These are phyloP conservation scores for Xerus inauris DNA, from an alignment of 2,113 vertebrate species.

Conservation along the genomic window DNA sequence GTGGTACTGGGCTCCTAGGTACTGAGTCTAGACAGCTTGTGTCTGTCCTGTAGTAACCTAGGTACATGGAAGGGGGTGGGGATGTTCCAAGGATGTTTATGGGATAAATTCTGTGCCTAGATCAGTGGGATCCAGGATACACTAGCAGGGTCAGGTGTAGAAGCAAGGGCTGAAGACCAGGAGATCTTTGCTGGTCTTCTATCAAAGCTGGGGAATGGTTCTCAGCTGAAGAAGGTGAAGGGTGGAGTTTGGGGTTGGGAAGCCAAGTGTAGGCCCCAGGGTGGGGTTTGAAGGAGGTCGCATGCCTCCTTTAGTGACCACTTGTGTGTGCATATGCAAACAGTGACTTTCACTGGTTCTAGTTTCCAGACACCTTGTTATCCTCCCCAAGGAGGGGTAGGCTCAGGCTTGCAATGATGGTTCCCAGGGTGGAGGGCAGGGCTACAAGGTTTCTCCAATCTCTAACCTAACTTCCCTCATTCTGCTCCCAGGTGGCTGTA, in stretches of 20 bases:
- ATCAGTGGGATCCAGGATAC: background rate
- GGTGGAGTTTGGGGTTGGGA: background rate
- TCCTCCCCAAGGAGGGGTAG: background rate
- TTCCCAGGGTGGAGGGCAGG: background rate
- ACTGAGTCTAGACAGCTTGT: background rate
- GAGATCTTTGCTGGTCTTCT: background rate
- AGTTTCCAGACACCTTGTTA: background rate
- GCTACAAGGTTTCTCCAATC: background rate
- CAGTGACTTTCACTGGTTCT: background rate
- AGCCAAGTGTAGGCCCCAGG: background rate
- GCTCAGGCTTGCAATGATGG: background rate
- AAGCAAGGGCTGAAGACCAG: background rate
- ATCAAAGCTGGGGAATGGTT: background rate
- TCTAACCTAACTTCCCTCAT: background rate
- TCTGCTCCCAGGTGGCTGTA: conserved; percentile 85
- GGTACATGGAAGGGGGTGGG: background rate
- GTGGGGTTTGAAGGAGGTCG: background rate
- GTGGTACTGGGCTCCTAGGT: background rate
- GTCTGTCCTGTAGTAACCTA: background rate
- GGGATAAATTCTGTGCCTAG: background rate
- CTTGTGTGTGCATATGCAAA: background rate
- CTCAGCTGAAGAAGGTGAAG: background rate
- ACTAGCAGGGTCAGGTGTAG: background rate
- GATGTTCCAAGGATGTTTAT: background rate
- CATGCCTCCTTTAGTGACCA: background rate